A percentile compares a stretch with the other conserved stretches of the same genome.
Conservation (phyloP, 2,113 vertebrate genomes). For the Proteles cristata region DNA sequence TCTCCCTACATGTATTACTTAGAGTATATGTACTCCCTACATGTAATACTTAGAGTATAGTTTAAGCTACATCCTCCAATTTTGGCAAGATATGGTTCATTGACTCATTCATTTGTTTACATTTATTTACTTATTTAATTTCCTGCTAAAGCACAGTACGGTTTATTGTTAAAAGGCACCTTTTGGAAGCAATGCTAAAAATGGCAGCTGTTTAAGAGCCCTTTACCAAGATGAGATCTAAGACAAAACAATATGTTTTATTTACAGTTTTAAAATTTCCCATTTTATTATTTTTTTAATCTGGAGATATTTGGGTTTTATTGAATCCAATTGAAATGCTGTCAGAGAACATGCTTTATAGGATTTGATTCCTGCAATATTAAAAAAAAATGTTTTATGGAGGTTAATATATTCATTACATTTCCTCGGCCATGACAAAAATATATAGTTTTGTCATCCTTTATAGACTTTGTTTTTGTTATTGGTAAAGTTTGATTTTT, state of each 20-base stretch:
- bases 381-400: background rate
- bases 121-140: slow-evolving; percentile 95
- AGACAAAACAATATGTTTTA: slow-evolving; percentile 84
- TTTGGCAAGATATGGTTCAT: background rate
- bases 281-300: background rate
- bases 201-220: slow-evolving; percentile 91
- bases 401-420: background rate
- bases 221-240: slow-evolving; percentile 92
- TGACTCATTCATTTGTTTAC: slow-evolving; percentile 81
- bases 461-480: background rate
- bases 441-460: background rate
- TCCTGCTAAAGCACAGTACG: slow-evolving; percentile 99
- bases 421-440: background rate
- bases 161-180: slow-evolving; percentile 94
- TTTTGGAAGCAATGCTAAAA: slow-evolving; percentile 90
- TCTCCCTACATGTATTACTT: background rate
- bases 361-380: background rate
- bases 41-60: too few relatives aligned
- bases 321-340: background rate
- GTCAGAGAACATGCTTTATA: background rate
- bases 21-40: too few relatives aligned
- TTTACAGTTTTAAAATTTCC: background rate
- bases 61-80: background rate
- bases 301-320: background rate
- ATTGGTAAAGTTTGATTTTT: background rate